phyloP scores from a whole-genome alignment of 1,140 invertebrate species.

The Drosophila orena region DNA sequence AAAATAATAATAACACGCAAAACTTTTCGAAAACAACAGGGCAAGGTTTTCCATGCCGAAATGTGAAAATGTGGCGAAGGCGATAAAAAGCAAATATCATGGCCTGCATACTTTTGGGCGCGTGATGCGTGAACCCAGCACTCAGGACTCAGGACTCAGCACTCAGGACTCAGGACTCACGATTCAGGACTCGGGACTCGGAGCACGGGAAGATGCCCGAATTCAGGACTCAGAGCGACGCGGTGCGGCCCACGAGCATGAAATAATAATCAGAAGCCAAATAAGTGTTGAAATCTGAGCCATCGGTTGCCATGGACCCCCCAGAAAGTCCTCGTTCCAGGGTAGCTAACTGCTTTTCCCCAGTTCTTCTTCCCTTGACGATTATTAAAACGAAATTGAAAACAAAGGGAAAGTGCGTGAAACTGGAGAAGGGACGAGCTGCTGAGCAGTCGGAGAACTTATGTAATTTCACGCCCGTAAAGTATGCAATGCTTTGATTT shows the following conservation, averaged over 20 bases:
- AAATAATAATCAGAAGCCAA: conserved; percentile 83
- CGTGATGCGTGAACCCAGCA: conserved; percentile 66
- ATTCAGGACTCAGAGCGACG: conserved; percentile 9
- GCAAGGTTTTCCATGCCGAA: conserved; percentile 6
- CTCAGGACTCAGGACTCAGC: conserved; percentile 46
- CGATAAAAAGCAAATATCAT: conserved; percentile 79
- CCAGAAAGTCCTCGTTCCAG: conserved; percentile 1
- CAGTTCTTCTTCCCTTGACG: conserved; percentile 7
- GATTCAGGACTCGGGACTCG: conserved; percentile 26
- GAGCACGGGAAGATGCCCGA: conserved; percentile 9
- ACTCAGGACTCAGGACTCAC: conserved; percentile 51
- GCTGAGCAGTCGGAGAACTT: conserved; percentile 32
- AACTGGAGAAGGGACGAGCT: conserved; percentile 2
- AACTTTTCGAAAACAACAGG: conserved; percentile 30
- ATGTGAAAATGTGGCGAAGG: conserved; percentile 45
- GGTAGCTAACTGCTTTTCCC: conserved; percentile 1
- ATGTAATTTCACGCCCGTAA: conserved; percentile 66
- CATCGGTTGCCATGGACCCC: conserved; percentile 46
- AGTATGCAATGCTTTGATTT: conserved; percentile 67
- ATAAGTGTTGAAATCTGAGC: conserved; percentile 79
- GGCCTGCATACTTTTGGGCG: conserved; percentile 73
- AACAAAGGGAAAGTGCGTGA: conserved; percentile 40
- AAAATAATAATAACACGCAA: conserved; percentile 74
- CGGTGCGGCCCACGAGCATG: conserved; percentile 45
- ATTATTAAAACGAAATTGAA: conserved; percentile 80